Percentiles rank a stretch among this genome's conserved stretches.
Evolutionary conservation across 37 sponge, comb jelly and placozoan genomes (phyloP).

Genomic region (Crambe crambe): DNA sequence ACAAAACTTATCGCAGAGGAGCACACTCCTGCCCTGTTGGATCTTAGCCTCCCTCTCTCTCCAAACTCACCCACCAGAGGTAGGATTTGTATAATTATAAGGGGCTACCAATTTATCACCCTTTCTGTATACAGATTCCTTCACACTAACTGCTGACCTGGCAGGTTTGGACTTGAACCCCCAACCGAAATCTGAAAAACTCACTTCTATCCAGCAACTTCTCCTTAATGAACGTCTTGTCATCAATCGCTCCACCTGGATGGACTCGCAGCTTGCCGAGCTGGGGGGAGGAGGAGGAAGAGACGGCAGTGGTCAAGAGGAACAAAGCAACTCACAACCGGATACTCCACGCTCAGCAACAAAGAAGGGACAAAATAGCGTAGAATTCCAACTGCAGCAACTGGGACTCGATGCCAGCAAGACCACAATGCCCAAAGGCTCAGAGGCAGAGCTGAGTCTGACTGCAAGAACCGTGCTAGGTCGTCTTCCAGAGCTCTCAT

Average conservation of each 20-base stretch:
- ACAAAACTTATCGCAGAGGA: neutral
- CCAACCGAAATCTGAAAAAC: neutral
- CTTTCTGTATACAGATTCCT: constrained; percentile 15
- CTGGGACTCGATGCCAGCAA: constrained; percentile 47
- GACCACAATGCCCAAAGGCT: neutral
- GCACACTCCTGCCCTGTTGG: constrained; percentile 18
- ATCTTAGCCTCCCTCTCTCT: constrained; percentile 36
- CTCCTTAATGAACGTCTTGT: constrained; percentile 22
- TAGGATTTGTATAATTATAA: neutral
- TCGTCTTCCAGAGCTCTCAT: constrained; percentile 67
- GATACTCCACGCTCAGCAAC: constrained; percentile 3
- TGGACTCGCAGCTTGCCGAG: constrained; percentile 55
- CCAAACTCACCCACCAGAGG: constrained; percentile 13
- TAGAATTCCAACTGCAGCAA: constrained; percentile 35
- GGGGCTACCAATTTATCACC: neutral
- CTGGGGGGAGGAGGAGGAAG: neutral
- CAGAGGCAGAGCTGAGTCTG: constrained; percentile 26
- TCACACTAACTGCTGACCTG: constrained; percentile 62
- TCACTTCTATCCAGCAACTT: constrained; percentile 38
- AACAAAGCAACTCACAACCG: neutral
- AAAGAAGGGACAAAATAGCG: too few relatives aligned
- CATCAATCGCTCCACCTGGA: constrained; percentile 32
- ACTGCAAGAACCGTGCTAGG: constrained; percentile 40
- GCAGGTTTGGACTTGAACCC: constrained; percentile 62
- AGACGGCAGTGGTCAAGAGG: neutral